Percentiles rank a stretch among this genome's conserved stretches.
Evolutionary conservation across 1,140 invertebrate species (phyloP).

Genomic region (Antheraea pernyi): DNA sequence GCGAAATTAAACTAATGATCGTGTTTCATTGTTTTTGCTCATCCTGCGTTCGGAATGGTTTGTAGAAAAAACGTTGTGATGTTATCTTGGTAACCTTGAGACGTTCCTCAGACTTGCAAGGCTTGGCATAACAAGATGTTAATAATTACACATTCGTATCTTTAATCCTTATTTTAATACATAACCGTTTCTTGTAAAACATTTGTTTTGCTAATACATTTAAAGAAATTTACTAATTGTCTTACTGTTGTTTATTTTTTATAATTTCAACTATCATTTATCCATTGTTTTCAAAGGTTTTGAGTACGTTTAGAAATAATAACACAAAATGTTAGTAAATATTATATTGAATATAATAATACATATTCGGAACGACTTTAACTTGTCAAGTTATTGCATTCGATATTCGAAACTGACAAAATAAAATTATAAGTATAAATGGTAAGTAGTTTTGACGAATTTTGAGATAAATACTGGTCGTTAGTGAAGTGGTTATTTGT

Average conservation of each 20-base stretch:
- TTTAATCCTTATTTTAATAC: constrained; percentile 11
- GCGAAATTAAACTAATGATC: constrained; percentile 68
- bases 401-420: no score
- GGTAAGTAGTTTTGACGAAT: not conserved
- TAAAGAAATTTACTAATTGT: no score
- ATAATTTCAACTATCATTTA: no score
- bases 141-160: constrained; percentile 19
- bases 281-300: no score
- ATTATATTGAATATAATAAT: not conserved
- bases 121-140: constrained; percentile 21
- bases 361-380: not conserved
- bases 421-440: not conserved
- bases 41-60: constrained; percentile 35
- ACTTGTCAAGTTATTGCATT: no score
- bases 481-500: not conserved
- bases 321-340: not conserved
- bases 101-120: constrained; percentile 28
- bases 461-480: not conserved
- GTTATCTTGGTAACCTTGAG: constrained; percentile 56
- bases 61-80: constrained; percentile 49
- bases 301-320: not conserved
- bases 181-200: not conserved
- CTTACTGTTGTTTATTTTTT: no score
- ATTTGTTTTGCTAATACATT: no score
- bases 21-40: constrained; percentile 50